These are phyloP conservation scores for Nebria brevicollis DNA, from an alignment of 2,888 invertebrate species.

Conservation along the genomic window DNA sequence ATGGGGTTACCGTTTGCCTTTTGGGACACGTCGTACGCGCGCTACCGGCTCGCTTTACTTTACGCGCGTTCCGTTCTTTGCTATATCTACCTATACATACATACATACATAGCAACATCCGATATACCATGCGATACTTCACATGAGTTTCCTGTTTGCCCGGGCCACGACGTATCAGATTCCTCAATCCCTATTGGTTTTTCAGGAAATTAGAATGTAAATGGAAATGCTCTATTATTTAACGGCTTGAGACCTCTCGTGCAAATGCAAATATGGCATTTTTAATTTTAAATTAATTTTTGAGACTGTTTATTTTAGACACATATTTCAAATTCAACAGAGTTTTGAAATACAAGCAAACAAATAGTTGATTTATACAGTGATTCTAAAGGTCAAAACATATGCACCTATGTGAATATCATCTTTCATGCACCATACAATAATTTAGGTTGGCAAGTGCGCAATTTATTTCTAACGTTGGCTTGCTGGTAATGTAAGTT, in stretches of 20 bases:
- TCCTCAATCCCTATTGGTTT: constrained; percentile 44
- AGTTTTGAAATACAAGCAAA: background rate
- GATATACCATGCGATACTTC: background rate
- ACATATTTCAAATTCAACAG: background rate
- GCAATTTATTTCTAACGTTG: too few species aligned
- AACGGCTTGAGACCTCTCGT: constrained; percentile 8
- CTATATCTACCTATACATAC: background rate
- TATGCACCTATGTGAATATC: too few species aligned
- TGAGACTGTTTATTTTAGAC: background rate
- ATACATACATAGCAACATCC: background rate
- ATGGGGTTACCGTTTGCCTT: constrained; percentile 18
- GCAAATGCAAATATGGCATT: constrained; percentile 22
- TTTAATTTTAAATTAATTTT: background rate
- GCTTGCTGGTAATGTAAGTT: too few species aligned
- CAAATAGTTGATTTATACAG: too few species aligned
- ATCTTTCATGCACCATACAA: too few species aligned
- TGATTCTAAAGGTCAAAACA: too few species aligned
- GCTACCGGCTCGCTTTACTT: too few species aligned
- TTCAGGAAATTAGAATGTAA: constrained; percentile 42
- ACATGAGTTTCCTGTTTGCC: constrained; percentile 31
- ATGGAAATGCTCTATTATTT: constrained; percentile 42
- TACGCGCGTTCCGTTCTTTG: background rate
- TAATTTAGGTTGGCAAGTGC: too few species aligned
- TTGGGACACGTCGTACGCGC: background rate
- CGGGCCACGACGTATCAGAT: constrained; percentile 33